These are phyloP conservation scores for Peromyscus melanophrys DNA, from an alignment of 2,797 vertebrate genomes.

Conservation along the genomic window DNA sequence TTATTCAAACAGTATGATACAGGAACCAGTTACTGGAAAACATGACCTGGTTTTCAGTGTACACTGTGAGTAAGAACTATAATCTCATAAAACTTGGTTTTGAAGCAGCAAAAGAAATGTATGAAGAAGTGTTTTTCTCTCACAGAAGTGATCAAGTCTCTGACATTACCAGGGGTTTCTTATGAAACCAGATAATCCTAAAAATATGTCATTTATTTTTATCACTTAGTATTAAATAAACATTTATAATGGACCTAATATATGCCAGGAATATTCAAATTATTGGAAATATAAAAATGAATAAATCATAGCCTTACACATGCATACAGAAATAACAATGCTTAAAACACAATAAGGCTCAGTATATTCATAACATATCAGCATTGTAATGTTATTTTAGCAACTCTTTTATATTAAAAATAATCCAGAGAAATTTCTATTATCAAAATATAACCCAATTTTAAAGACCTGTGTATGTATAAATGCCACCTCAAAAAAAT, in stretches of 20 bases:
- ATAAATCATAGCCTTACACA: background rate
- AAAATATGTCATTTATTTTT: background rate
- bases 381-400: slow-evolving; percentile 2
- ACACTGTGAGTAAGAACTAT: background rate
- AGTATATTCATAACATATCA: background rate
- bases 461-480: background rate
- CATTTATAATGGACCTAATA: background rate
- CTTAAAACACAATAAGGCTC: background rate
- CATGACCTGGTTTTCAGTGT: slow-evolving; percentile 28
- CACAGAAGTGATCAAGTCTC: background rate
- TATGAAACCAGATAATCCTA: slow-evolving; percentile 51
- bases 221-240: background rate
- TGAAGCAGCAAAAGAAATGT: background rate
- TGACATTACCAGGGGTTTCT: background rate
- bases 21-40: slow-evolving; percentile 8
- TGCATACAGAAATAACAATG: background rate
- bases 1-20: background rate
- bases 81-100: slow-evolving; percentile 21
- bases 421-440: slow-evolving; percentile 31
- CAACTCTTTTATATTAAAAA: slow-evolving; percentile 58
- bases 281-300: slow-evolving; percentile 19
- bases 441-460: slow-evolving; percentile 13
- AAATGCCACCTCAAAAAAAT: background rate
- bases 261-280: background rate
- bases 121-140: background rate